Evolutionary conservation across 2,797 vertebrate species (phyloP).

Genomic region (Coregonus ussuriensis): DNA sequence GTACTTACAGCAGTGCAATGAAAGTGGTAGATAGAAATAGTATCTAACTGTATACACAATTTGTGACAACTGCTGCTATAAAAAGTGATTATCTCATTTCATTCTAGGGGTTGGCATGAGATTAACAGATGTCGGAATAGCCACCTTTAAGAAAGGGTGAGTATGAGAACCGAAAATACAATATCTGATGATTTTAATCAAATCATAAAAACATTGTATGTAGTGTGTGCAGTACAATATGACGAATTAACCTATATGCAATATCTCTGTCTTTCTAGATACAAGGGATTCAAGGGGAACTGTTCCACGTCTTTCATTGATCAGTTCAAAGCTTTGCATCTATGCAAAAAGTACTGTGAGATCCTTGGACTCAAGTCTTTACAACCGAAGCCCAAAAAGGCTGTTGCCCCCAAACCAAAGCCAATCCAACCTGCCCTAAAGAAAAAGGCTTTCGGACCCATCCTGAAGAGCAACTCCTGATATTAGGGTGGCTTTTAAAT

Average conservation of each 20-base stretch:
- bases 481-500: slow-evolving; percentile 22
- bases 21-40: too few relatives aligned
- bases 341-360: slow-evolving; percentile 93
- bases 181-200: not conserved
- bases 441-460: slow-evolving; percentile 68
- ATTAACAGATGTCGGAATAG: slow-evolving; percentile 95
- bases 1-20: too few relatives aligned
- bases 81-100: slow-evolving; percentile 37
- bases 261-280: slow-evolving; percentile 70
- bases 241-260: too few relatives aligned
- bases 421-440: slow-evolving; percentile 66
- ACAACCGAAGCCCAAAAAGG: slow-evolving; percentile 82
- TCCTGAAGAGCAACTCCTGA: slow-evolving; percentile 79
- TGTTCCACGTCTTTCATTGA: slow-evolving; percentile 94
- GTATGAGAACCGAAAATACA: slow-evolving; percentile 48
- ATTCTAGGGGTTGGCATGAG: slow-evolving; percentile 93
- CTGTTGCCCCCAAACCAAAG: slow-evolving; percentile 72
- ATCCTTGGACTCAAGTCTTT: slow-evolving; percentile 87
- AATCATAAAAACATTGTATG: not conserved
- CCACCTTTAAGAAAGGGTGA: slow-evolving; percentile 94
- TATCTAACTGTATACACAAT: too few relatives aligned
- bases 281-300: slow-evolving; percentile 97
- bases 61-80: too few relatives aligned
- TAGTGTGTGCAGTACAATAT: too few relatives aligned
- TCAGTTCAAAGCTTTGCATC: slow-evolving; percentile 93